A percentile compares a stretch with the other conserved stretches of the same genome.
These are phyloP conservation scores for Hirtodrosophila histrioides DNA, from an alignment of 2,888 invertebrate genomes.

Conservation along the genomic window DNA sequence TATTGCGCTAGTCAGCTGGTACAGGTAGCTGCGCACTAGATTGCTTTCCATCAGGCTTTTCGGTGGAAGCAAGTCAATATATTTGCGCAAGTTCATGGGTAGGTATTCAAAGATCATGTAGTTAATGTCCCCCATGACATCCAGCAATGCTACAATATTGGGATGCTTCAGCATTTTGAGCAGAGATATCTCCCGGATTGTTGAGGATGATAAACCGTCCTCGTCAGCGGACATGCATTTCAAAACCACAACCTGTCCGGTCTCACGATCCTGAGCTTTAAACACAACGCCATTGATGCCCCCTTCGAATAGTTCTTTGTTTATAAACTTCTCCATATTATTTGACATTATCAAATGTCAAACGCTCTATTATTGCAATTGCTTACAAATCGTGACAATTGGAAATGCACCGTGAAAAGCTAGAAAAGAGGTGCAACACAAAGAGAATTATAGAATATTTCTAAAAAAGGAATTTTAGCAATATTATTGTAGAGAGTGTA, in stretches of 20 bases:
- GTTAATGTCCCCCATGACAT: conserved; percentile 92
- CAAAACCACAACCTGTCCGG: conserved; percentile 94
- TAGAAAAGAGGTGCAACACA: no score
- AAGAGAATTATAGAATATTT: no score
- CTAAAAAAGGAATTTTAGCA: no score
- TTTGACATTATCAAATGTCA: background rate
- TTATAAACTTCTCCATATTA: conserved; percentile 92
- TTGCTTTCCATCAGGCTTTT: conserved; percentile 92
- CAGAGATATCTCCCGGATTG: conserved; percentile 96
- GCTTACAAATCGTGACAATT: no score
- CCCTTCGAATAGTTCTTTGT: conserved; percentile 96
- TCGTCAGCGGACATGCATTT: conserved; percentile 97
- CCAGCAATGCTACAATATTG: conserved; percentile 93
- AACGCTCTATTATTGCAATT: no score
- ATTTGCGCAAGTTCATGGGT: conserved; percentile 89
- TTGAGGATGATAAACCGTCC: conserved; percentile 98
- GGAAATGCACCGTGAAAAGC: no score
- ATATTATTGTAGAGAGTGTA: no score
- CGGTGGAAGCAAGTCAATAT: background rate
- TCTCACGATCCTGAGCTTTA: conserved; percentile 93
- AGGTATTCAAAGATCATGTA: conserved; percentile 97
- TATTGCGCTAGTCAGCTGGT: conserved; percentile 93
- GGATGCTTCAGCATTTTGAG: conserved; percentile 95
- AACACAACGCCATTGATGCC: conserved; percentile 99
- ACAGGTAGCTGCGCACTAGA: conserved; percentile 89